phyloP scores from a whole-genome alignment of 2,888 invertebrate species.

The Plebejus anna region DNA sequence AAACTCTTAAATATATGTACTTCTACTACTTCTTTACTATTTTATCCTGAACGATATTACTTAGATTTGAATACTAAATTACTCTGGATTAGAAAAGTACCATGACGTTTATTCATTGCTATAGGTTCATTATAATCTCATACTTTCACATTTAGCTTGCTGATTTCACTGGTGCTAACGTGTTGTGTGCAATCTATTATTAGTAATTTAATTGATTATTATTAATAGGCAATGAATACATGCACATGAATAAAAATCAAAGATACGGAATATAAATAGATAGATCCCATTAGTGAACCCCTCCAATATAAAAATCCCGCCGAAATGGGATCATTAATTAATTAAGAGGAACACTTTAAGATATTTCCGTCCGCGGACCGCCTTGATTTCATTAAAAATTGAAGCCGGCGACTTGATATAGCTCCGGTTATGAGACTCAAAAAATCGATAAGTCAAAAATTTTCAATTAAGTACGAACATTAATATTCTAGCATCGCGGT shows the following conservation, averaged over 20 bases:
- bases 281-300: not conserved
- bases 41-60: too few relatives aligned
- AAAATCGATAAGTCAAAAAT: constrained; percentile 64
- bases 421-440: constrained; percentile 1
- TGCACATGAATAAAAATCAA: not conserved
- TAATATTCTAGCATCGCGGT: constrained; percentile 73
- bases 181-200: not conserved
- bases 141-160: too few relatives aligned
- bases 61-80: too few relatives aligned
- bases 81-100: too few relatives aligned
- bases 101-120: too few relatives aligned
- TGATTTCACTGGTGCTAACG: too few relatives aligned
- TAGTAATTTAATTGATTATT: not conserved
- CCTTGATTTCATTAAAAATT: constrained; percentile 23
- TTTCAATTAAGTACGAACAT: constrained; percentile 70
- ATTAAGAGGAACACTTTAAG: not conserved
- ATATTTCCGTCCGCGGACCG: not conserved
- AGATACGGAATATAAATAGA: not conserved
- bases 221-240: not conserved
- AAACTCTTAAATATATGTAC: too few relatives aligned
- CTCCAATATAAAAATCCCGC: not conserved
- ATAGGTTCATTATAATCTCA: too few relatives aligned
- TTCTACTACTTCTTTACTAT: too few relatives aligned
- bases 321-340: constrained; percentile 5
- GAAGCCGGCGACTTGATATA: constrained; percentile 23